phyloP scores from a whole-genome alignment of 2,113 vertebrate species.

The Halichoerus grypus region DNA sequence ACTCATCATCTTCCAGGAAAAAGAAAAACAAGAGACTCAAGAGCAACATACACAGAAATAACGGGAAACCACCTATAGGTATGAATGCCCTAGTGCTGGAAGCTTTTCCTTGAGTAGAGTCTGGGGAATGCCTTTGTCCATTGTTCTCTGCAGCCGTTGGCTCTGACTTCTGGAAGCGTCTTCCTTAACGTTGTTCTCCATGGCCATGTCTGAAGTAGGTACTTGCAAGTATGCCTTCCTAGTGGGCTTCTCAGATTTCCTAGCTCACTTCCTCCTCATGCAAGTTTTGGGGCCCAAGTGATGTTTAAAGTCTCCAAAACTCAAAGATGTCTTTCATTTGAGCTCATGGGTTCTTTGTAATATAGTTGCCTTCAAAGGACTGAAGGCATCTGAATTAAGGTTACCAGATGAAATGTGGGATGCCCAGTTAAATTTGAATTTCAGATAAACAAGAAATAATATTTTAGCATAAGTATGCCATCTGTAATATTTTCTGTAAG shows the following conservation, averaged over 20 bases:
- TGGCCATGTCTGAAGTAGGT: neutral
- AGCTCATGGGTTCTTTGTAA: neutral
- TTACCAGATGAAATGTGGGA: neutral
- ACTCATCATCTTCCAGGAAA: neutral
- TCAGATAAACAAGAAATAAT: neutral
- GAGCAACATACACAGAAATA: neutral
- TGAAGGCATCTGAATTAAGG: neutral
- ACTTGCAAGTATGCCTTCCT: neutral
- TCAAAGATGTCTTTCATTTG: neutral
- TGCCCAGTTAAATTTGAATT: neutral
- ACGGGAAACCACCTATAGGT: neutral
- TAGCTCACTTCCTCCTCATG: neutral
- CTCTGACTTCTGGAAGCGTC: neutral
- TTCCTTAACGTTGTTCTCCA: neutral
- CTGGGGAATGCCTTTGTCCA: neutral
- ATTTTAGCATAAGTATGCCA: neutral
- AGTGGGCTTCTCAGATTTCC: neutral
- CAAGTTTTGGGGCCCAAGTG: neutral
- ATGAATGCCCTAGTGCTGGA: rapidly evolving
- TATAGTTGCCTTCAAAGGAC: neutral
- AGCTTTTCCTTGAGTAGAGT: neutral
- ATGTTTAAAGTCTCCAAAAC: neutral
- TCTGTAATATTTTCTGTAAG: neutral
- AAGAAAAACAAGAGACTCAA: neutral
- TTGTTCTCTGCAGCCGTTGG: neutral